Evolutionary conservation across 1,140 invertebrate species (phyloP), one percentile per base, ranked within the genome.

Genomic region (Heliothis subflexa): DNA sequence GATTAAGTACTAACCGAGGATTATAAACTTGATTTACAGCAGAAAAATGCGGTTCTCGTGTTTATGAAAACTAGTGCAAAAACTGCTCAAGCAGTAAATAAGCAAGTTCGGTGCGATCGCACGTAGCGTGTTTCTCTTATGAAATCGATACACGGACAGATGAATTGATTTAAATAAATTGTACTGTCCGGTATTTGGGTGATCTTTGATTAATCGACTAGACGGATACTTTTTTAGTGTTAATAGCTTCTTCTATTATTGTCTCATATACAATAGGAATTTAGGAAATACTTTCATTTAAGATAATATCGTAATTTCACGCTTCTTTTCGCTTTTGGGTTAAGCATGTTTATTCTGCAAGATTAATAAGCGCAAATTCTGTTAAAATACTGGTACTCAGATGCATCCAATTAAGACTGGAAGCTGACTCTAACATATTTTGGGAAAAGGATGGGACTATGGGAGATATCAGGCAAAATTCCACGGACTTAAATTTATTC

Each of bases 191-290:
- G 64, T 68, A 68, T 68, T 68, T 68, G n/a, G 64, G 45, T 47
- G 61, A 47, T 64, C 61, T 64, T 64, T 64, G 61, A 64, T 64
- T 64, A 64, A 64, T 64, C 61, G 61, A 64, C 18, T 16, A 62
- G 28, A 40, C 25, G 9, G 25, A 21, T 40, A 62, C 14, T 45
- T 47, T 47, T 45, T n/a, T 64, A 18, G 45, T 16, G n/a, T 64
- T n/a, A 55, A 18, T 55, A 13, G 18, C 18, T 55, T 14, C 54
- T 18, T 18, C 18, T 18, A 55, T 55, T 55, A 16, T 55, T 55
- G 9, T 16, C 54, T 55, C 18, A 16, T 9, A 10, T 18, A 18
- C 18, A 55, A 18, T 55, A 55, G 18, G 54, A 55, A 55, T 16
- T 9, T 54, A 54, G 14, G 16, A 54, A 55, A 55, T 18, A 55